Percentiles rank a stretch among this genome's conserved stretches.
Evolutionary conservation across 2,113 vertebrate species (phyloP).

Genomic region (Caranx melampygus): DNA sequence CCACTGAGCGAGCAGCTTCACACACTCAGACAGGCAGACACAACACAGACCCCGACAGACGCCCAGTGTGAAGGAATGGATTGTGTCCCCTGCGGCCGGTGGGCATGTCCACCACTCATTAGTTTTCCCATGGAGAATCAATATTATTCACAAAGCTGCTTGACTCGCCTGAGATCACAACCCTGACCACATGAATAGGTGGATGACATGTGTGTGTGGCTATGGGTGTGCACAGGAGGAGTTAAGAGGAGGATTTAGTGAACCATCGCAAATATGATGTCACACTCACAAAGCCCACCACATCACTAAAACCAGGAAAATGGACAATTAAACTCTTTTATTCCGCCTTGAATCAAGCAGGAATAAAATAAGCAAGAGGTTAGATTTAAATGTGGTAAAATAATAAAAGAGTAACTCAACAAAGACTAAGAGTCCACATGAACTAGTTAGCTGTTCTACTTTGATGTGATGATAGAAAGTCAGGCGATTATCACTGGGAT

Average conservation of each 20-base stretch:
- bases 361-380: neutral
- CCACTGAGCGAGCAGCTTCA: slow-evolving; percentile 52
- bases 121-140: slow-evolving; percentile 80
- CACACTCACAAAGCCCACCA: slow-evolving; percentile 16
- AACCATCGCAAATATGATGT: slow-evolving; percentile 42
- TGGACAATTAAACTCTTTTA: neutral
- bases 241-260: slow-evolving; percentile 49
- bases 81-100: slow-evolving; percentile 55
- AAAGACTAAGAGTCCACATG: too few species aligned
- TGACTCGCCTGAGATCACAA: slow-evolving; percentile 48
- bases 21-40: slow-evolving; percentile 48
- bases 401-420: neutral
- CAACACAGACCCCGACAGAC: slow-evolving; percentile 60
- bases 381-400: neutral
- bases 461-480: neutral
- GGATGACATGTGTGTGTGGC: slow-evolving; percentile 47
- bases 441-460: neutral
- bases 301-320: neutral
- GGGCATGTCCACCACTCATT: slow-evolving; percentile 71
- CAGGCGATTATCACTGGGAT: neutral
- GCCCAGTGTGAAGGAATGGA: slow-evolving; percentile 69
- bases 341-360: neutral
- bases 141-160: slow-evolving; percentile 72
- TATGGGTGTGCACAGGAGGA: slow-evolving; percentile 27
- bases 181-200: slow-evolving; percentile 64